Percentiles rank a stretch among this genome's conserved stretches.
These are phyloP conservation scores for Gopherus evgoodei DNA, from an alignment of 2,113 vertebrate species.

Conservation along the genomic window DNA sequence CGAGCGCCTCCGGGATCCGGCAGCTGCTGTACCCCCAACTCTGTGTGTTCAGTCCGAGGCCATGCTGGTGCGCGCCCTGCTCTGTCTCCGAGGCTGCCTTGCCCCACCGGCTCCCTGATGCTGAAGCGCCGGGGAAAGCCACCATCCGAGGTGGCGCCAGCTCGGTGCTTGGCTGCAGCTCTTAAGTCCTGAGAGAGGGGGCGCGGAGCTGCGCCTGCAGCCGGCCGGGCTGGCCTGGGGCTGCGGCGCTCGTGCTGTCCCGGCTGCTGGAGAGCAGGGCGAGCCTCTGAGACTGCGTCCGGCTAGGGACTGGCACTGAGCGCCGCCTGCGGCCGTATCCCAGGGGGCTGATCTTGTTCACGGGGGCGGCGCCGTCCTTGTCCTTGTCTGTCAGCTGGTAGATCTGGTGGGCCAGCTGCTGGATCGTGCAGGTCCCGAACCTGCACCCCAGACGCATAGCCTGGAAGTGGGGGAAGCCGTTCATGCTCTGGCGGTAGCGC, in stretches of 20 bases:
- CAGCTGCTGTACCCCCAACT: neutral
- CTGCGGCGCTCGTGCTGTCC: neutral
- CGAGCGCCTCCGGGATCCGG: too few relatives aligned
- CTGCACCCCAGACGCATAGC: conserved; percentile 82
- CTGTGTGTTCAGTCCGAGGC: neutral
- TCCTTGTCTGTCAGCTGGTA: conserved; percentile 85
- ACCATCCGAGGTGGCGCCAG: neutral
- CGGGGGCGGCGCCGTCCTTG: conserved; percentile 83
- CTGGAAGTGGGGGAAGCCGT: conserved; percentile 74
- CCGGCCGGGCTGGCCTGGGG: conserved; percentile 34
- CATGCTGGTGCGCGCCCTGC: neutral
- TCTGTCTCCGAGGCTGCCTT: neutral
- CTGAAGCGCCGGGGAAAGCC: neutral
- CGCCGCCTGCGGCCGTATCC: conserved; percentile 93
- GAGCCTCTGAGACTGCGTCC: conserved; percentile 20
- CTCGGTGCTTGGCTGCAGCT: neutral
- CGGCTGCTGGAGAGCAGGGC: neutral
- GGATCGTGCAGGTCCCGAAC: conserved; percentile 91
- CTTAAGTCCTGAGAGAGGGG: neutral
- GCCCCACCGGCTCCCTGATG: neutral
- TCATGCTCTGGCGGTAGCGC: conserved; percentile 86
- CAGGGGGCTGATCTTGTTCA: conserved; percentile 86
- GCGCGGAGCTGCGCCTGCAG: neutral
- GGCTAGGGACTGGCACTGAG: conserved; percentile 55
- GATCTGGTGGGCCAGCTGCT: conserved; percentile 89